Evolutionary conservation across 2,797 vertebrate genomes (phyloP).

Genomic region (Pseudomugil gertrudae): DNA sequence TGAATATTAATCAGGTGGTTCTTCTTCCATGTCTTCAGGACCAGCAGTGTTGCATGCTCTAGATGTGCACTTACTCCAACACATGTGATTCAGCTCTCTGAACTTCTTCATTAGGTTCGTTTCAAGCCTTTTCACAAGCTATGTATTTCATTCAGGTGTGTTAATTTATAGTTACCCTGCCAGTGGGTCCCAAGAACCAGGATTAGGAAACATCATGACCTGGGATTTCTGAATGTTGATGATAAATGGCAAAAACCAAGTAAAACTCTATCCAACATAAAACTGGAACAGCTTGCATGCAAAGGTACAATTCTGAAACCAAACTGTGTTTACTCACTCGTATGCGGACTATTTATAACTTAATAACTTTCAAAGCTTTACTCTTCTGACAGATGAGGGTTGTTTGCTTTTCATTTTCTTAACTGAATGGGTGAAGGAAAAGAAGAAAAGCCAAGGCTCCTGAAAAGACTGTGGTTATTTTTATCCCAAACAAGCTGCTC

Average conservation of each 20-base stretch:
- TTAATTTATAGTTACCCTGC: no score
- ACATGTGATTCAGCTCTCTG: no score
- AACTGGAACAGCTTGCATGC: not conserved
- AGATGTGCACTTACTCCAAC: no score
- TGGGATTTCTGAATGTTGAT: no score
- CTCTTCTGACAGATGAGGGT: constrained; percentile 7
- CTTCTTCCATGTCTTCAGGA: no score
- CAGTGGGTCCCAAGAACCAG: no score
- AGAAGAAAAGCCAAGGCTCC: constrained; percentile 13
- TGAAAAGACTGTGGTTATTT: constrained; percentile 48
- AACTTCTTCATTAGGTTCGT: no score
- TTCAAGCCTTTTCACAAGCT: no score
- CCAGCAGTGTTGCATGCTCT: no score
- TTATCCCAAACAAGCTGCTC: constrained; percentile 35
- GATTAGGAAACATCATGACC: no score
- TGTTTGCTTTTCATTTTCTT: constrained; percentile 25
- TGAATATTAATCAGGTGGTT: no score
- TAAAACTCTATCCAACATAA: not conserved
- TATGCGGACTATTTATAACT: constrained; percentile 9
- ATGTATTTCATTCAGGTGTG: no score
- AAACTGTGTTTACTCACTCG: constrained; percentile 17
- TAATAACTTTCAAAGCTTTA: constrained; percentile 20
- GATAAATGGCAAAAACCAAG: not conserved
- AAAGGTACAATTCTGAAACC: not conserved
- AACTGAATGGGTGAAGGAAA: constrained; percentile 18